Base-by-base conservation (phyloP, 2,113 vertebrate species). In the Upupa epops region DNA sequence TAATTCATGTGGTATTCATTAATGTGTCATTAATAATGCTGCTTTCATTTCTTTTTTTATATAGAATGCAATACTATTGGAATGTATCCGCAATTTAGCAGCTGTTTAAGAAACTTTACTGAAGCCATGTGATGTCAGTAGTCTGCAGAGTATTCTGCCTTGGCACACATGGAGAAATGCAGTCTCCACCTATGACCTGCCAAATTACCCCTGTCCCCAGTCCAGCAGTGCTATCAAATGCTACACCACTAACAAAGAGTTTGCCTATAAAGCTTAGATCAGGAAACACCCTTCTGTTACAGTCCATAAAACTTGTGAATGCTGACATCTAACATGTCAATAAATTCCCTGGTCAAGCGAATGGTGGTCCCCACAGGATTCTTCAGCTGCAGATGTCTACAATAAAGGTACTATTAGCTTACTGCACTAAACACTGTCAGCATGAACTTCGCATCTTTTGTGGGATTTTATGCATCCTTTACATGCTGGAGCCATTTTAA, bases 1-100 rank as follows among this genome's bases (percentile, higher is more conserved):
- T 97, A 95, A 97, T 97, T 96, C 86, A 96, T 94, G 77, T 32
- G 72, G 29, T 92, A 94, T 96, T 96, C 91, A 96, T 97, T 97
- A 95, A 89, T 70, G 86, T 60, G 77, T 76, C 85, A 86, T 90
- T 95, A 96, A 95, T 95, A 83, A 92, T 86, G 87, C n/a, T 69
- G 90, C 55, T 77, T 83, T 91, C 89, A 19, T 94, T 96, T 95
- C 73, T 83, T 94, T 94, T 92, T 92, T 89, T 61, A 90, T 91
- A 45, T 15, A 66, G 79, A 90, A 40, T 37, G 66, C 18, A 87
- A 88, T 54, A 34, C 21, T 87, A 25, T 14, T 83, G 71, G 66
- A 94, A 92, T 73, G 90, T 93, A 92, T 86, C 45, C 36, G 64
- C 60, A 89, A 86, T 89, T 92, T 87, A 90, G 70, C 1, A 2